Evolutionary conservation across 2,888 invertebrate species (phyloP).

Genomic region (Nymphalis c-album): DNA sequence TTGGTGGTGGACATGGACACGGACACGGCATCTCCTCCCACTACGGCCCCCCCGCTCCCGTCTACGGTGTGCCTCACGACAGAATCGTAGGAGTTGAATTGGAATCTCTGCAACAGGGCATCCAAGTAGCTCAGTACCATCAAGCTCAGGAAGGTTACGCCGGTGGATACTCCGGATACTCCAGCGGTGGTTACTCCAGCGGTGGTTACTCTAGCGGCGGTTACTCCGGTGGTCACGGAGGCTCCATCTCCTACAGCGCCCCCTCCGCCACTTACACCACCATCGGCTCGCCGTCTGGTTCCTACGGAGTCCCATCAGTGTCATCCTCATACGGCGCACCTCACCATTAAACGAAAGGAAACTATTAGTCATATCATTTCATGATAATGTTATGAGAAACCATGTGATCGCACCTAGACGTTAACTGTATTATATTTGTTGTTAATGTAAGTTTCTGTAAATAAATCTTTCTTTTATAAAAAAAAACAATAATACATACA

Average conservation of each 20-base stretch:
- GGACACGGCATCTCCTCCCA: constrained; percentile 83
- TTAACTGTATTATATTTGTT: constrained; percentile 73
- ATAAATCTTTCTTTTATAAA: constrained; percentile 65
- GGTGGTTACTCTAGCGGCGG: constrained; percentile 44
- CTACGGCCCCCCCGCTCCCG: constrained; percentile 86
- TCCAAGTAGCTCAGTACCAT: constrained; percentile 93
- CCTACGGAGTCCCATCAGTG: constrained; percentile 71
- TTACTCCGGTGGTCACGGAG: constrained; percentile 47
- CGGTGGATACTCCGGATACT: constrained; percentile 61
- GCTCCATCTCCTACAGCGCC: constrained; percentile 59
- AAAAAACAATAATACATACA: not conserved
- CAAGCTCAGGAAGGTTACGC: constrained; percentile 84
- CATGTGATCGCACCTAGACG: constrained; percentile 76
- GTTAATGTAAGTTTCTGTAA: constrained; percentile 80
- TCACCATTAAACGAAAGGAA: constrained; percentile 64
- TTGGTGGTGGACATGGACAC: constrained; percentile 63
- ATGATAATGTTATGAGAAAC: constrained; percentile 64
- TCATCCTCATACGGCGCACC: constrained; percentile 74
- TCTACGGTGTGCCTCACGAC: constrained; percentile 85
- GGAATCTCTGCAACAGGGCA: constrained; percentile 91
- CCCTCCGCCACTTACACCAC: constrained; percentile 61
- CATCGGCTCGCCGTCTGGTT: constrained; percentile 73
- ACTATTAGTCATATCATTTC: constrained; percentile 68
- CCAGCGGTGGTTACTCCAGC: constrained; percentile 60
- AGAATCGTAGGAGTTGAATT: constrained; percentile 91